These are phyloP conservation scores for Megaceryle torquata DNA, from an alignment of 2,113 vertebrate genomes.

Conservation along the genomic window DNA sequence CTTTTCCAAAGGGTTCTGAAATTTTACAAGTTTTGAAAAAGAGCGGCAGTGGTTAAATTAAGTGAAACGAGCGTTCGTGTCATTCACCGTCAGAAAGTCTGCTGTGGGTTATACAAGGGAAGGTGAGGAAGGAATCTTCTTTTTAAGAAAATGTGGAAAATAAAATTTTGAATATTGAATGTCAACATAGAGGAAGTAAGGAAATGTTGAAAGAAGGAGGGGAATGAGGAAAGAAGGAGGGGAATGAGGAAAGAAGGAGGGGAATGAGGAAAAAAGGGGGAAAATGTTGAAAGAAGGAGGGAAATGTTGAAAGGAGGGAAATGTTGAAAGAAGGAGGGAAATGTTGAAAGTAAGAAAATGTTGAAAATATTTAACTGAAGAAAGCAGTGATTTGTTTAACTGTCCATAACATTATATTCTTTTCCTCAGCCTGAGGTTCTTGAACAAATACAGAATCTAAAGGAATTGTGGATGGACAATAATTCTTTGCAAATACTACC, in stretches of 20 bases:
- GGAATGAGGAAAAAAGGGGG: too few species aligned
- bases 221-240: too few species aligned
- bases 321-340: too few species aligned
- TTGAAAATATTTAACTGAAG: not conserved
- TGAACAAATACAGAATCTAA: constrained; percentile 95
- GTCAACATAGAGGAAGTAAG: too few species aligned
- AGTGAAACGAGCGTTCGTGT: not conserved
- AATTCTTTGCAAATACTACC: constrained; percentile 94
- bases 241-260: too few species aligned
- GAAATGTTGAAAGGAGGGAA: too few species aligned
- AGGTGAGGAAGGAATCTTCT: not conserved
- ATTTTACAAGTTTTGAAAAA: not conserved
- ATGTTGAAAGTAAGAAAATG: not conserved
- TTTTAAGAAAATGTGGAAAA: not conserved
- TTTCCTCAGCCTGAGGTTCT: constrained; percentile 90
- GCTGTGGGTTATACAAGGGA: not conserved
- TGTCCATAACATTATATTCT: not conserved
- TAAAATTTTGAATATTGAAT: too few species aligned
- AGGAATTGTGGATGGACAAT: constrained; percentile 96
- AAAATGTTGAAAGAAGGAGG: too few species aligned
- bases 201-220: too few species aligned
- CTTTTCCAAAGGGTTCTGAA: not conserved
- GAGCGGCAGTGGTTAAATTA: not conserved
- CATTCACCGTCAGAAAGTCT: not conserved
- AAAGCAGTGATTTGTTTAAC: not conserved